Evolutionary conservation across 2,888 invertebrate genomes (phyloP).

Genomic region (Caenorhabditis auriculariae): DNA sequence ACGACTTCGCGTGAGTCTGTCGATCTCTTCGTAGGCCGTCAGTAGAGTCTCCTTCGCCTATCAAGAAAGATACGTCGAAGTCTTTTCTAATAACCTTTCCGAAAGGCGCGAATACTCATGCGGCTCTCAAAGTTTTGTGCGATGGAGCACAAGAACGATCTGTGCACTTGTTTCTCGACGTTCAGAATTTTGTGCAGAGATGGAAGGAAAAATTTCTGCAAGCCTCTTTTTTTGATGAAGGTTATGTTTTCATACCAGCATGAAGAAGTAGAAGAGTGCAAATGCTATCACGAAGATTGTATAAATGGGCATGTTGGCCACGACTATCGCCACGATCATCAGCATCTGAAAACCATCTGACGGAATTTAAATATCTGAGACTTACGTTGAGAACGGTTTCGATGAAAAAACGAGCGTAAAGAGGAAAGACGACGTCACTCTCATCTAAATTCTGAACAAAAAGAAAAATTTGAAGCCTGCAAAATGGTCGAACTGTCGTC

Average conservation of each 20-base stretch:
- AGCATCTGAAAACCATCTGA: constrained; percentile 35
- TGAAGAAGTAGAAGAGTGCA: constrained; percentile 29
- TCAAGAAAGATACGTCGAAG: not conserved
- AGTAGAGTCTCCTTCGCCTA: constrained; percentile 12
- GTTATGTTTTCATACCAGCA: constrained; percentile 23
- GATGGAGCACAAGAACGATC: constrained; percentile 17
- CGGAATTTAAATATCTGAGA: not conserved
- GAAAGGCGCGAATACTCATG: constrained; percentile 14
- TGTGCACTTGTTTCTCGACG: constrained; percentile 29
- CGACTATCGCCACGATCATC: constrained; percentile 32
- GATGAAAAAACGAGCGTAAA: constrained; percentile 34
- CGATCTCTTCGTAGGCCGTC: constrained; percentile 24
- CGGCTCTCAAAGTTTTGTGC: constrained; percentile 24
- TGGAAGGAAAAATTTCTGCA: constrained; percentile 85
- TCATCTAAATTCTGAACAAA: constrained; percentile 45
- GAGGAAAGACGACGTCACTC: constrained; percentile 41
- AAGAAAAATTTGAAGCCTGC: no score
- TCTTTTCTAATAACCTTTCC: constrained; percentile 8
- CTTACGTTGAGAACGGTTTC: constrained; percentile 32
- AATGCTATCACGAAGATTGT: constrained; percentile 42
- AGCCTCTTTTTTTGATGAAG: constrained; percentile 2
- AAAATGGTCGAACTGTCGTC: not conserved
- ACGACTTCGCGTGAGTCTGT: constrained; percentile 37
- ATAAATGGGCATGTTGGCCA: constrained; percentile 24
- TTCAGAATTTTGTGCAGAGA: constrained; percentile 77